Evolutionary conservation across 2,797 vertebrate species (phyloP), one percentile per base, ranked within the genome.

Genomic region (Sorex maritimensis): DNA sequence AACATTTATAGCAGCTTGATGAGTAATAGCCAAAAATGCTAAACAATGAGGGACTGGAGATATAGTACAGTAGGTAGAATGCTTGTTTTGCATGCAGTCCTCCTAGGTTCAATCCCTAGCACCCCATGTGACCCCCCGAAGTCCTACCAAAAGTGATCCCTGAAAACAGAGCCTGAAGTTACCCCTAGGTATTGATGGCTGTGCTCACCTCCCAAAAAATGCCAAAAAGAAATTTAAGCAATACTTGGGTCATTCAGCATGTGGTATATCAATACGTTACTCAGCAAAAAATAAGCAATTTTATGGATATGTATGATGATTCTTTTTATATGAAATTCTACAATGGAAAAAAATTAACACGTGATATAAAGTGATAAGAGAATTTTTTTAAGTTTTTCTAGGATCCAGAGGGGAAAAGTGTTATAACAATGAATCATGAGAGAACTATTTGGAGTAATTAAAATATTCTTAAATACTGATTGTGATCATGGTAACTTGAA

Each of bases 401-500:
- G 72, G 44, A 61, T 5, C 24, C 15, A 55, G 38, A n/a, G 1
- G 10, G 14, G 69, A n/a, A 61, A 84, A 79, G 13, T 23, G 11
- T 23, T 44, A 3, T 19, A 21, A 17, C 15, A 24, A 52, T 74
- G 28, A 12, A 2, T 86, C 67, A 73, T 15, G 61, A 61, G 71
- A 13, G 10, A 73, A 49, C 74, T 65, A 38, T 91, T 17, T 93
- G 82, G 55, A 61, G 77, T 10, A 26, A 79, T 83, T 75, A 75
- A 90, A 90, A 94, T 71, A 73, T 28, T 38, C 38, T 38, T 34
- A 55, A 67, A 30, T n/a, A 30, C 68, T 72, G 55, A n/a, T 17
- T 73, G 6, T 41, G 41, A 28, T 69, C 30, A 41, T 19, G 17
- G 69, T 67, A 72, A 34, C 14, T 9, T 2, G 28, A 13, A 17